Conservation (phyloP, 1,140 invertebrate genomes). For the Periplaneta americana region DNA sequence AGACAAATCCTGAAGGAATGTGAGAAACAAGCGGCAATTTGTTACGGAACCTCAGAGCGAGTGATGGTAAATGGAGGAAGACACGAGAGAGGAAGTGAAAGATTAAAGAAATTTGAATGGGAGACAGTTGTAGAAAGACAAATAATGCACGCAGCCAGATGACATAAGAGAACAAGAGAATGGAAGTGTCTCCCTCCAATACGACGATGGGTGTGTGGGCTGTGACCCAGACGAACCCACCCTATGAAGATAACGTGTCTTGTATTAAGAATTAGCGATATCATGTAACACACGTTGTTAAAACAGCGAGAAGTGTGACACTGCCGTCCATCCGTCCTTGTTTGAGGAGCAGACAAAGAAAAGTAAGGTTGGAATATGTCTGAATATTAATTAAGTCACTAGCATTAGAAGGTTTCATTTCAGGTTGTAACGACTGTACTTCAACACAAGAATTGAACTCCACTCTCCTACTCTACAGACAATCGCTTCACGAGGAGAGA, state of each 20-base stretch:
- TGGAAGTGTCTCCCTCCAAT: neutral
- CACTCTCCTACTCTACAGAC: too few species aligned
- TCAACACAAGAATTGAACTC: too few species aligned
- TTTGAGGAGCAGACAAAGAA: too few species aligned
- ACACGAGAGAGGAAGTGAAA: neutral
- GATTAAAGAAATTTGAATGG: neutral
- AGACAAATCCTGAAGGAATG: neutral
- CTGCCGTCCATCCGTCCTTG: too few species aligned
- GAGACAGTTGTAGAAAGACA: neutral
- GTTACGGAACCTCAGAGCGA: neutral
- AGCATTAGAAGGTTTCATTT: too few species aligned
- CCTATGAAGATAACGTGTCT: neutral
- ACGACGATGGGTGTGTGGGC: neutral
- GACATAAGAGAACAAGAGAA: neutral
- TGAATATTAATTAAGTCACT: too few species aligned
- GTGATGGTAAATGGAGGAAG: neutral
- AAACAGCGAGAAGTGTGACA: too few species aligned
- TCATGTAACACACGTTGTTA: too few species aligned
- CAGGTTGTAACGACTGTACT: too few species aligned
- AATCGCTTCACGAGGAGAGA: too few species aligned
- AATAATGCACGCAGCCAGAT: neutral
- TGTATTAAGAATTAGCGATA: neutral
- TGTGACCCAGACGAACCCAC: neutral
- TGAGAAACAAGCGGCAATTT: neutral
- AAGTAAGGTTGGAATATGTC: too few species aligned